These are phyloP conservation scores for Cephalopachus bancanus DNA, from an alignment of 2,797 vertebrate genomes.

Conservation along the genomic window DNA sequence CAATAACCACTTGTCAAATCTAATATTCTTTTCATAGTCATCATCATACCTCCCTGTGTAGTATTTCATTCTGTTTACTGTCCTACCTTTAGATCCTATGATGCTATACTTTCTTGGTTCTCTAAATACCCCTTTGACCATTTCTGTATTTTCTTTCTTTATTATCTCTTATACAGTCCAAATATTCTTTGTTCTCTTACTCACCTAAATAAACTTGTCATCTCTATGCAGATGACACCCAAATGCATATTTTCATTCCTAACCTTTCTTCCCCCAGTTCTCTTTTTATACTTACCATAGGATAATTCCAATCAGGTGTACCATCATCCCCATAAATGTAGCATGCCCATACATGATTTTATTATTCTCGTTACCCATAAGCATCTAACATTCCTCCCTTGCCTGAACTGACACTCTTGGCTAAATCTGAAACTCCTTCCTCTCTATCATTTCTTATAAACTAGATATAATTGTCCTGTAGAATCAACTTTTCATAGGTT, in stretches of 20 bases:
- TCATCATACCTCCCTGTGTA: neutral
- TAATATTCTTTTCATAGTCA: constrained; percentile 6
- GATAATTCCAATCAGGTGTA: neutral
- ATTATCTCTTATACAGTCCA: neutral
- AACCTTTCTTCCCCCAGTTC: neutral
- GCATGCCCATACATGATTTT: neutral
- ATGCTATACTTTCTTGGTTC: neutral
- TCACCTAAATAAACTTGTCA: neutral
- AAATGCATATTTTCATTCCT: neutral
- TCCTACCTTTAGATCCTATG: neutral
- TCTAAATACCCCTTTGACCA: neutral
- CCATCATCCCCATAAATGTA: neutral
- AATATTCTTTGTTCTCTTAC: neutral
- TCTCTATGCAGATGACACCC: neutral
- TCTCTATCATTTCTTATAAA: neutral
- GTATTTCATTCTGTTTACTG: neutral
- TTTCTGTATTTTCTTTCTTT: neutral
- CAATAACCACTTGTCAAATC: neutral
- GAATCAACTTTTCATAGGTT: neutral
- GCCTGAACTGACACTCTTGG: neutral
- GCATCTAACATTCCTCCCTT: neutral
- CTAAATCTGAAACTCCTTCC: constrained; percentile 10
- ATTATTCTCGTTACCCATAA: neutral
- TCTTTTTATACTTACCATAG: neutral
- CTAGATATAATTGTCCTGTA: neutral